Evolutionary conservation across 2,113 vertebrate genomes (phyloP).

Genomic region (Galemys pyrenaicus): DNA sequence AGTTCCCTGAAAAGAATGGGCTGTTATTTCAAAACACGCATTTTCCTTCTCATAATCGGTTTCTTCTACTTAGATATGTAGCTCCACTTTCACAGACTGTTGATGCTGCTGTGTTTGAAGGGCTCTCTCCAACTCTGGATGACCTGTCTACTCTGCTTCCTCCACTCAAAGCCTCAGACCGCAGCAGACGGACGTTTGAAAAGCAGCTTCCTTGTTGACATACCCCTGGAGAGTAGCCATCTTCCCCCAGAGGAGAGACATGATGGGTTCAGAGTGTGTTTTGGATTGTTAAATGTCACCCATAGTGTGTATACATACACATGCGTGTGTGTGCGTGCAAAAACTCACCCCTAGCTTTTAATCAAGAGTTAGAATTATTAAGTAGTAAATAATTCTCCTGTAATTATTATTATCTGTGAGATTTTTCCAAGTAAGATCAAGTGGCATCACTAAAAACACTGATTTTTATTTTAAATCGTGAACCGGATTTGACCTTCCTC

Average conservation of each 20-base stretch:
- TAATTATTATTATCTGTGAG: not conserved
- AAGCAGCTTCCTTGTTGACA: not conserved
- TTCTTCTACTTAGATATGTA: not conserved
- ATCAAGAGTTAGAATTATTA: not conserved
- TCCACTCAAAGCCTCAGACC: not conserved
- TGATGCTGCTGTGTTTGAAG: not conserved
- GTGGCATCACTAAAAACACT: not conserved
- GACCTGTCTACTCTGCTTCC: not conserved
- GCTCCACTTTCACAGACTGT: not conserved
- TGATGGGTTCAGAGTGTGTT: not conserved
- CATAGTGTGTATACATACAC: too few species aligned
- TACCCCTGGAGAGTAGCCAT: not conserved
- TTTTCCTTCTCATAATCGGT: not conserved
- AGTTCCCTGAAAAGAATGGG: not conserved
- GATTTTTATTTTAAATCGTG: not conserved
- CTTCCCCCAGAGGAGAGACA: not conserved
- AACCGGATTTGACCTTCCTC: not conserved
- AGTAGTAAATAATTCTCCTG: not conserved
- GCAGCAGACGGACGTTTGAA: not conserved
- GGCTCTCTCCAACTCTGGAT: not conserved
- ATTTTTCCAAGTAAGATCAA: not conserved
- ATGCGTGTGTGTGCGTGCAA: fast-evolving
- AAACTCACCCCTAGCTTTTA: not conserved
- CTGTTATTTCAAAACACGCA: not conserved
- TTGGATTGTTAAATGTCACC: not conserved